phyloP scores from a whole-genome alignment of 2,888 invertebrate species.

The Athetis lepigone region DNA sequence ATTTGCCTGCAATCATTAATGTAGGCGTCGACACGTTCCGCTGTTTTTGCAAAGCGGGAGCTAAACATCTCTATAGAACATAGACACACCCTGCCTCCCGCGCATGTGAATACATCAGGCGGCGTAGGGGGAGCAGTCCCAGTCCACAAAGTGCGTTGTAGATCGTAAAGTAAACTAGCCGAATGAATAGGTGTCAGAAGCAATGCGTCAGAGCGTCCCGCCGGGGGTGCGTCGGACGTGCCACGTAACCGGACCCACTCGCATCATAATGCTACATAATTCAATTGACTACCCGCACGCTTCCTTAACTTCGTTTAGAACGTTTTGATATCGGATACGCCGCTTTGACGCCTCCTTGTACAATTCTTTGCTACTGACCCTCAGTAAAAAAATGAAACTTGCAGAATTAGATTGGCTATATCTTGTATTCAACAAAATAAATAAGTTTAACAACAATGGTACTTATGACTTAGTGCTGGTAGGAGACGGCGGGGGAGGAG shows the following conservation, averaged over 20 bases:
- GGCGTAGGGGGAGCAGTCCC: constrained; percentile 59
- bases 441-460: constrained; percentile 70
- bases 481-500: constrained; percentile 82
- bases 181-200: constrained; percentile 87
- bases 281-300: constrained; percentile 90
- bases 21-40: constrained; percentile 74
- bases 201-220: constrained; percentile 83
- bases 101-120: constrained; percentile 43
- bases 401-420: constrained; percentile 67
- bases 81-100: constrained; percentile 64
- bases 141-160: constrained; percentile 64
- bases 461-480: constrained; percentile 81
- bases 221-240: constrained; percentile 81
- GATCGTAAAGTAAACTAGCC: constrained; percentile 78
- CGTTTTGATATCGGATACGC: constrained; percentile 90
- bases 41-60: constrained; percentile 70
- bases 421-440: constrained; percentile 80
- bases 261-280: constrained; percentile 89
- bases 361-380: constrained; percentile 79
- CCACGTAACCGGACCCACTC: constrained; percentile 86
- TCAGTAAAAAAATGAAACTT: constrained; percentile 74
- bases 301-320: constrained; percentile 88
- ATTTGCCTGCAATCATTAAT: constrained; percentile 87
- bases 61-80: constrained; percentile 34
- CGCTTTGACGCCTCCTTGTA: constrained; percentile 85